Conservation (phyloP, 2,113 vertebrate genomes). For the Chlorocebus sabaeus region DNA sequence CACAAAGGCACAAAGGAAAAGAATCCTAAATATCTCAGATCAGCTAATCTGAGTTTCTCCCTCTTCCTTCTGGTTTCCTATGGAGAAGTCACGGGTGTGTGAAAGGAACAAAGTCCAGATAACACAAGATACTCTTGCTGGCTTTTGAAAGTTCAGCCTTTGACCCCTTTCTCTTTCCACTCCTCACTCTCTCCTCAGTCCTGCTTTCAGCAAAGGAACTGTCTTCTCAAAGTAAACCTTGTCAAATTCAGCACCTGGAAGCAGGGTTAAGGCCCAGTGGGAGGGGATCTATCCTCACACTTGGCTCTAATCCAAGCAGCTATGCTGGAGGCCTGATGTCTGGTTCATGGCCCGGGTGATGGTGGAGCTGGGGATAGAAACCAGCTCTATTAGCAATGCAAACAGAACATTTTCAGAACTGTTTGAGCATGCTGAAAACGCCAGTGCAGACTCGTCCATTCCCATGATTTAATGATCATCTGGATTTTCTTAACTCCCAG, state of each 20-base stretch:
- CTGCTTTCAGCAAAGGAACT: not conserved
- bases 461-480: not conserved
- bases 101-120: not conserved
- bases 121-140: fast-evolving
- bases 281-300: not conserved
- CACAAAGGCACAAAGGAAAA: not conserved
- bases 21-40: not conserved
- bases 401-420: not conserved
- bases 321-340: not conserved
- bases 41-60: not conserved
- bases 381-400: not conserved
- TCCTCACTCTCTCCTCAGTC: not conserved
- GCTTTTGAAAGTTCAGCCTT: not conserved
- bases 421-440: not conserved
- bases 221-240: not conserved
- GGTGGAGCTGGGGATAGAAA: not conserved
- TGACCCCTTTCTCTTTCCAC: not conserved
- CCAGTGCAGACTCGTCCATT: too few relatives aligned
- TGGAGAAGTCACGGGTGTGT: not conserved
- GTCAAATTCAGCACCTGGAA: not conserved
- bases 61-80: not conserved
- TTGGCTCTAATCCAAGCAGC: not conserved
- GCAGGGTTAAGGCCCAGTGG: not conserved
- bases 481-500: not conserved
- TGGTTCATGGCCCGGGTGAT: fast-evolving